A percentile compares a stretch with the other conserved stretches of the same genome.
Evolutionary conservation across 1,140 invertebrate genomes (phyloP).

Genomic region (Megathymus violae): DNA sequence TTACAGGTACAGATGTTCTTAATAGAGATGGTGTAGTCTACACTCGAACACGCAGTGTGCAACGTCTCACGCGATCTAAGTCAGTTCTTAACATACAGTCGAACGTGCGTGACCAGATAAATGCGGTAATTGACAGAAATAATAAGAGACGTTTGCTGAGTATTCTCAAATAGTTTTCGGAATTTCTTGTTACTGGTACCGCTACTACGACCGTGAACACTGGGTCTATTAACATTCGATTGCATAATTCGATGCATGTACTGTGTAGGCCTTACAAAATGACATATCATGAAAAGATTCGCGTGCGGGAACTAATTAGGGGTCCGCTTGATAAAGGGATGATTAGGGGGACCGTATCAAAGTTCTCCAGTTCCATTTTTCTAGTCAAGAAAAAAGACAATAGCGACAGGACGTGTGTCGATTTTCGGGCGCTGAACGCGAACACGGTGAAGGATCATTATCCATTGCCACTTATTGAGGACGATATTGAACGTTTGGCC

Average conservation of each 20-base stretch:
- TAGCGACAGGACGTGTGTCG: constrained; percentile 56
- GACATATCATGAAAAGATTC: neutral
- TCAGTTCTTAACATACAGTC: no score
- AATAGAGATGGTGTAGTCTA: no score
- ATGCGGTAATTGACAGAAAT: no score
- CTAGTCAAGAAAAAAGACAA: constrained; percentile 65
- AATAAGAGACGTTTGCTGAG: no score
- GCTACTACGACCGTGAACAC: constrained; percentile 38
- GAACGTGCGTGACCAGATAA: no score
- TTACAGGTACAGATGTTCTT: no score
- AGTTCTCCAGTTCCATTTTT: constrained; percentile 45
- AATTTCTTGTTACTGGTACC: constrained; percentile 44
- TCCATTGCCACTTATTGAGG: constrained; percentile 59
- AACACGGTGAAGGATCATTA: constrained; percentile 55
- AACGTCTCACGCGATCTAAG: no score
- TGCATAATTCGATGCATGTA: no score
- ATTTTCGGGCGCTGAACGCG: constrained; percentile 61
- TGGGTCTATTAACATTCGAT: no score
- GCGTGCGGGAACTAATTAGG: neutral
- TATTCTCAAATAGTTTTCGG: no score
- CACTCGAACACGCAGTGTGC: no score
- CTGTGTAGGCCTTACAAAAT: constrained; percentile 21
- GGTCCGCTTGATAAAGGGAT: neutral
- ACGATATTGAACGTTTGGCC: constrained; percentile 17
- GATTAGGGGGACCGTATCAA: neutral